Percentiles rank a stretch among this genome's conserved stretches.
These are phyloP conservation scores for Auanema sp. DNA, from an alignment of 2,888 invertebrate genomes.

Conservation along the genomic window DNA sequence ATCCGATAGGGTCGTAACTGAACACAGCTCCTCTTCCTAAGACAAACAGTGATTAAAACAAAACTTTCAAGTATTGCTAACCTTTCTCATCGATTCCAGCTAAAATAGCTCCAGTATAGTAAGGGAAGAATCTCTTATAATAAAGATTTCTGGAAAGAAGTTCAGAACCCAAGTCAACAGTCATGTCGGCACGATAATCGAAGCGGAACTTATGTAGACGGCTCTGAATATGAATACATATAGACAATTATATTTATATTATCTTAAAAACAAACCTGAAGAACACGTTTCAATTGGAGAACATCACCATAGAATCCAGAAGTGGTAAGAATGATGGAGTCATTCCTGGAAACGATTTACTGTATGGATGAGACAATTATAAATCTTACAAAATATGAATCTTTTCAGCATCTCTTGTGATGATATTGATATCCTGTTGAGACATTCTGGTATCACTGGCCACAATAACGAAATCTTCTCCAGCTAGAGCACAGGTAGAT, in stretches of 20 bases:
- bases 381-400: constrained; percentile 56
- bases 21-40: constrained; percentile 85
- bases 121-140: constrained; percentile 95
- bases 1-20: constrained; percentile 96
- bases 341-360: constrained; percentile 69
- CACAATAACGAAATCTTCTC: constrained; percentile 89
- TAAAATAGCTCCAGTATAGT: constrained; percentile 90
- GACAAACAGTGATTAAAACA: constrained; percentile 5
- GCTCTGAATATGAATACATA: constrained; percentile 30
- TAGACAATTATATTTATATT: background rate
- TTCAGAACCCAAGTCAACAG: constrained; percentile 84
- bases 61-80: constrained; percentile 26
- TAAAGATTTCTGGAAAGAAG: constrained; percentile 94
- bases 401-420: constrained; percentile 60
- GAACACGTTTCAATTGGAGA: constrained; percentile 76
- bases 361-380: background rate
- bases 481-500: constrained; percentile 91
- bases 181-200: constrained; percentile 77
- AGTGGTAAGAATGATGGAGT: constrained; percentile 85
- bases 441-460: constrained; percentile 78
- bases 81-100: constrained; percentile 90
- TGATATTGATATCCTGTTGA: constrained; percentile 51
- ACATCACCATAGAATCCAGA: constrained; percentile 98
- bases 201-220: constrained; percentile 78
- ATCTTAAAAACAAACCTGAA: constrained; percentile 37